phyloP scores from a whole-genome alignment of 2,888 invertebrate species.

The Sthenelais limicola region DNA sequence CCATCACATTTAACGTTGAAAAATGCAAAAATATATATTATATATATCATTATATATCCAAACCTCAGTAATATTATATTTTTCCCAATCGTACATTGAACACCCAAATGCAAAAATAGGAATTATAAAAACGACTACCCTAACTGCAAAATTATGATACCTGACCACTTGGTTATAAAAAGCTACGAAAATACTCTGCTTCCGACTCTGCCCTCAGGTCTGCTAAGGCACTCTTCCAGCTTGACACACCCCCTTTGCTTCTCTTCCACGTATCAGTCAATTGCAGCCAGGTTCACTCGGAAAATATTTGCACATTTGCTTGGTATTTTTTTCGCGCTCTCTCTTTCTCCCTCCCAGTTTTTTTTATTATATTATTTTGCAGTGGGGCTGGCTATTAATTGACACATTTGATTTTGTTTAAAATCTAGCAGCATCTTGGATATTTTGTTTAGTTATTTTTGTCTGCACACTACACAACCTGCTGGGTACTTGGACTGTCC shows the following conservation, averaged over 20 bases:
- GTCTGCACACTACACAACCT: no score
- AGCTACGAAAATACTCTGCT: conserved; percentile 45
- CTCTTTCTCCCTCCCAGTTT: no score
- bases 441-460: no score
- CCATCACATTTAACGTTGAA: conserved; percentile 39
- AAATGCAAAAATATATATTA: conserved; percentile 42
- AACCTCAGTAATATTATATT: conserved; percentile 17
- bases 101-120: conserved; percentile 46
- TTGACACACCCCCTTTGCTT: conserved; percentile 37
- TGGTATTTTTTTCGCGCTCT: no score
- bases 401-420: no score
- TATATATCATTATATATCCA: conserved; percentile 37
- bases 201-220: conserved; percentile 38
- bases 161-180: conserved; percentile 34
- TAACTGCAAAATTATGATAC: conserved; percentile 43
- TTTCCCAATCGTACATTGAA: conserved; percentile 41
- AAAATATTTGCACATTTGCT: no score
- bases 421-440: no score
- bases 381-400: no score
- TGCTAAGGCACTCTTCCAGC: conserved; percentile 38
- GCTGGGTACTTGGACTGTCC: no score
- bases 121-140: conserved; percentile 44
- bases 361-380: no score
- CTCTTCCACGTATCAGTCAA: no score
- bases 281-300: no score